Conservation (phyloP, 2,797 vertebrate species). For the Thaleichthys pacificus region DNA sequence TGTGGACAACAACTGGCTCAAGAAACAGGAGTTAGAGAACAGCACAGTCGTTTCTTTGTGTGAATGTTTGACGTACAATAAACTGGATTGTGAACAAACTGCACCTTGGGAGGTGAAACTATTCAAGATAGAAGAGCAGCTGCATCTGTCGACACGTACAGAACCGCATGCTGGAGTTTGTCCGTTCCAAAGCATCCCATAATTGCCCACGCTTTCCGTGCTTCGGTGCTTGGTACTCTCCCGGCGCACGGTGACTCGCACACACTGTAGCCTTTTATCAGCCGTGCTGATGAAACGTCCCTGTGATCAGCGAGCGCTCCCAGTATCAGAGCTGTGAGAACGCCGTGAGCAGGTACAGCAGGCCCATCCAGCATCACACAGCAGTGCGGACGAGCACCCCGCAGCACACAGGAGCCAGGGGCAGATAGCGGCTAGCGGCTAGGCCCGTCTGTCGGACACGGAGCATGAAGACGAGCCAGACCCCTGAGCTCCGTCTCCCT, state of each 20-base stretch:
- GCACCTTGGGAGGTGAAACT: no score
- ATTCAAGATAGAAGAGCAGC: no score
- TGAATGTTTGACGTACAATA: not conserved
- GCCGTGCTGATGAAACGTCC: constrained; percentile 66
- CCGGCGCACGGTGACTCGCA: no score
- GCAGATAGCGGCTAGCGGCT: constrained; percentile 33
- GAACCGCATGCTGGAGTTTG: no score
- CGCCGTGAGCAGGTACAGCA: constrained; percentile 48
- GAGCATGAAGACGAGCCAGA: constrained; percentile 56
- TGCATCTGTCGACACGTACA: no score
- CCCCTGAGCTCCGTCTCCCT: not conserved
- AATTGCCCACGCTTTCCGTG: no score
- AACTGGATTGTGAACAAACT: not conserved
- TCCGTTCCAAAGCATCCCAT: no score
- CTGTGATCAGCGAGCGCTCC: constrained; percentile 59
- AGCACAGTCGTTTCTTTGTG: not conserved
- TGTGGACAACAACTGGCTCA: no score
- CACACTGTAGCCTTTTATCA: constrained; percentile 43
- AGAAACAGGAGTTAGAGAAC: not conserved
- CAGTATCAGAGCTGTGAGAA: constrained; percentile 39
- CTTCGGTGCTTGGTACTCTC: no score
- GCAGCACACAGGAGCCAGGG: constrained; percentile 37
- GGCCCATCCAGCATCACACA: constrained; percentile 29
- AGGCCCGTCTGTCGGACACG: constrained; percentile 45
- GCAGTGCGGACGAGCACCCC: no score